A percentile compares a stretch with the other conserved stretches of the same genome.
These are phyloP conservation scores for Calyptommatus sinebrachiatus DNA, from an alignment of 2,113 vertebrate genomes.

Conservation along the genomic window DNA sequence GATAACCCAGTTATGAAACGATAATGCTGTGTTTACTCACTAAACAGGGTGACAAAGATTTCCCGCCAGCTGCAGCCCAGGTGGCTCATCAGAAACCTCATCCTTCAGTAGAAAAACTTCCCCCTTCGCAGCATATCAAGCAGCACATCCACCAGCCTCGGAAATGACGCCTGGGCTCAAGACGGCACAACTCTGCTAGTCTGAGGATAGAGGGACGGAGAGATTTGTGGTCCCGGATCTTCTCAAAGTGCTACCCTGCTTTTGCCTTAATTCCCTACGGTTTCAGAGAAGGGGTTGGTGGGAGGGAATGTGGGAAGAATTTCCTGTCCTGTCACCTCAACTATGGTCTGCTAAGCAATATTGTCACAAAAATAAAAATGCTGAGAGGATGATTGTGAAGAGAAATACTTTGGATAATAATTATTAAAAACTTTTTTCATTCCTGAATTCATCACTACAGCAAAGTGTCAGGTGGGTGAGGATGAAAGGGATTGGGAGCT, in stretches of 20 bases:
- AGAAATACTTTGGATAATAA: conserved; percentile 29
- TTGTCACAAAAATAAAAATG: conserved; percentile 7
- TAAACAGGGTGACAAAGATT: conserved; percentile 94
- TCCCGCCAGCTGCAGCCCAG: conserved; percentile 94
- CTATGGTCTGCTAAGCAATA: conserved; percentile 25
- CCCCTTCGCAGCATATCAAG: conserved; percentile 78
- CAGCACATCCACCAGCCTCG: conserved; percentile 97
- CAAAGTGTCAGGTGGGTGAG: not conserved
- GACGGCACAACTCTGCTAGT: not conserved
- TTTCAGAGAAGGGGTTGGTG: conserved; percentile 6
- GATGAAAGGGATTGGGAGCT: not conserved
- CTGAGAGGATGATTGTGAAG: not conserved
- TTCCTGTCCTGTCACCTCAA: conserved; percentile 5
- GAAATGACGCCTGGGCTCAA: conserved; percentile 76
- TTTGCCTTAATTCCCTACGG: conserved; percentile 46
- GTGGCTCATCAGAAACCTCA: conserved; percentile 98
- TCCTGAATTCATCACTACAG: conserved; percentile 2
- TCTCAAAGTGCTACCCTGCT: conserved; percentile 29
- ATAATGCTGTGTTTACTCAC: conserved; percentile 29
- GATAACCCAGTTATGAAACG: no score
- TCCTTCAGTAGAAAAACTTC: conserved; percentile 87
- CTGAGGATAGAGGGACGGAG: not conserved
- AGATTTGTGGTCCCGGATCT: conserved; percentile 15
- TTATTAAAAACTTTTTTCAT: conserved; percentile 33
- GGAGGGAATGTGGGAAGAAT: not conserved